phyloP scores from a whole-genome alignment of 2,888 invertebrate genomes.

The Allolobophora icterica region DNA sequence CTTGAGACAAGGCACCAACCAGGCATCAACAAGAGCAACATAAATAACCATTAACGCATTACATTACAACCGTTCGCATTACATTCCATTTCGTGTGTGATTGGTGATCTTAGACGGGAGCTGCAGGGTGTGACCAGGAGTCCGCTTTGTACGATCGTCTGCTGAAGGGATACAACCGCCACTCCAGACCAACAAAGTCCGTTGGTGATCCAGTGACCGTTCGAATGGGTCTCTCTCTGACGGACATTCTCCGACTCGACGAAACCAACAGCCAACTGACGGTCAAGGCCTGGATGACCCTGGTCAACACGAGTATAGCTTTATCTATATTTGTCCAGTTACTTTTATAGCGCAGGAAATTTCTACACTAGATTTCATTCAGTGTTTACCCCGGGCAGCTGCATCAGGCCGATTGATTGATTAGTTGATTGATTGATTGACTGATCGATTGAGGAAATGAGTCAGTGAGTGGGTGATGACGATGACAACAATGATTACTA shows the following conservation, averaged over 20 bases:
- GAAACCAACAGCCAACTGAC: conserved; percentile 29
- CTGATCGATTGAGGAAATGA: neutral
- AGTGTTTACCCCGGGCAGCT: neutral
- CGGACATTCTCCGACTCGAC: conserved; percentile 30
- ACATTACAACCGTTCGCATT: neutral
- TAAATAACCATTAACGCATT: too few species aligned
- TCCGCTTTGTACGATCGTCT: neutral
- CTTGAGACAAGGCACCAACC: too few species aligned
- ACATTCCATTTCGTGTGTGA: neutral
- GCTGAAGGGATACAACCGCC: neutral
- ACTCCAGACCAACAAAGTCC: neutral
- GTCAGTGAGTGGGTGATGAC: neutral
- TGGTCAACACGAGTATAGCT: neutral
- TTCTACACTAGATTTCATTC: neutral
- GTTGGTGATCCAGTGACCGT: neutral
- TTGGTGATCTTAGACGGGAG: neutral
- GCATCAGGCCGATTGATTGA: neutral
- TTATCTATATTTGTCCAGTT: neutral
- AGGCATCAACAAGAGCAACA: too few species aligned
- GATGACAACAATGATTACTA: too few species aligned
- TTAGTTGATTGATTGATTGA: neutral
- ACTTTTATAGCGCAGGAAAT: neutral
- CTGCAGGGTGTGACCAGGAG: conserved; percentile 12
- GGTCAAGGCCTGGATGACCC: conserved; percentile 31
- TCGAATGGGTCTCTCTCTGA: conserved; percentile 26